Percentiles rank a stretch among this genome's conserved stretches.
phyloP scores from a whole-genome alignment of 2,797 vertebrate species.

The Danio tinwini region DNA sequence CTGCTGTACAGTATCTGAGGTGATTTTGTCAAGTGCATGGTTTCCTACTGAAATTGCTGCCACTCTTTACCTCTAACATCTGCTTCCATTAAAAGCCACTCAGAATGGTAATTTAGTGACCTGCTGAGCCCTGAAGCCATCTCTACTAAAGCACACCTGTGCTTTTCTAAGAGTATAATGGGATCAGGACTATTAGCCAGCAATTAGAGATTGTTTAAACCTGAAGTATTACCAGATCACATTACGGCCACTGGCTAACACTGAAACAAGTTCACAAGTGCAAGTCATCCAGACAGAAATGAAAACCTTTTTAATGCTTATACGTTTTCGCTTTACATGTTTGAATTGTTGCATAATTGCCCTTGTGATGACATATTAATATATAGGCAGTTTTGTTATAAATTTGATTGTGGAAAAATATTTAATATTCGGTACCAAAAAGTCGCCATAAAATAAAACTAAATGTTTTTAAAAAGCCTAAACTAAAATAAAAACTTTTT shows the following conservation, averaged over 20 bases:
- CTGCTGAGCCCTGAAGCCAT: slow-evolving; percentile 52
- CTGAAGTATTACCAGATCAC: slow-evolving; percentile 57
- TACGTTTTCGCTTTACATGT: background rate
- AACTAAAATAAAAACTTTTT: background rate
- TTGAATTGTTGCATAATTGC: background rate
- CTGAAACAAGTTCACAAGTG: slow-evolving; percentile 53
- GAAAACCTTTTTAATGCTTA: slow-evolving; percentile 26
- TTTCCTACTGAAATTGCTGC: slow-evolving; percentile 39
- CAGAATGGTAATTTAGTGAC: slow-evolving; percentile 57
- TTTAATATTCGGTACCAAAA: background rate
- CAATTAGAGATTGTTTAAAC: slow-evolving; percentile 63
- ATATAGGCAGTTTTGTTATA: background rate
- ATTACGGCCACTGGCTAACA: slow-evolving; percentile 47
- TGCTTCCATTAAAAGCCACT: slow-evolving; percentile 59
- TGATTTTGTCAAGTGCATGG: slow-evolving; percentile 40
- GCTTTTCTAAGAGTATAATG: slow-evolving; percentile 54
- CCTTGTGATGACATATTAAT: background rate
- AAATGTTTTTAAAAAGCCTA: background rate
- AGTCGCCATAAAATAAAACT: background rate
- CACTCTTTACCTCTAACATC: slow-evolving; percentile 58
- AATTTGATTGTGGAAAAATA: background rate
- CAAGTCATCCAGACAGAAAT: slow-evolving; percentile 32
- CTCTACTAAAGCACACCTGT: slow-evolving; percentile 62
- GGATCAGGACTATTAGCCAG: slow-evolving; percentile 57
- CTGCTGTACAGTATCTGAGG: slow-evolving; percentile 40